Percentiles rank a stretch among this genome's conserved stretches.
Conservation (phyloP, 2,797 vertebrate genomes). For the Monodelphis domestica region DNA sequence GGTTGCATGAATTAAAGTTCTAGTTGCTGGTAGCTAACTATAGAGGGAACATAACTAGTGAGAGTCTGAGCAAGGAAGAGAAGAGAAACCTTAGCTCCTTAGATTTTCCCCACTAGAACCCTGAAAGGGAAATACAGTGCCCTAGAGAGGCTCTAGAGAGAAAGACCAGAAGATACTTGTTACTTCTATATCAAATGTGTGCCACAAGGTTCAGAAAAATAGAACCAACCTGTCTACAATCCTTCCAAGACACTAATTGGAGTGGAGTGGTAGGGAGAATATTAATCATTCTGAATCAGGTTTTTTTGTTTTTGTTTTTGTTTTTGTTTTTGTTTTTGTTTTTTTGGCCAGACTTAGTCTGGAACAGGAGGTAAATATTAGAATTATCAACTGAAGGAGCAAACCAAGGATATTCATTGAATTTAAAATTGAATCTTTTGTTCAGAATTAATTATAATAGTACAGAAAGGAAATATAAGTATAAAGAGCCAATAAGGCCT, state of each 20-base stretch:
- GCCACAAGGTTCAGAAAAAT: background rate
- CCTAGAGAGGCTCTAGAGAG: background rate
- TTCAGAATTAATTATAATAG: background rate
- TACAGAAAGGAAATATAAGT: background rate
- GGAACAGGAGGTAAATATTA: background rate
- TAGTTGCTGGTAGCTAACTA: background rate
- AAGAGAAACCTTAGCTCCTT: background rate
- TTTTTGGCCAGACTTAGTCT: background rate
- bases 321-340: too few relatives aligned
- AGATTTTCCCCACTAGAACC: background rate
- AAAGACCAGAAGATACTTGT: background rate
- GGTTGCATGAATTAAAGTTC: background rate
- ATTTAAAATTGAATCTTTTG: background rate
- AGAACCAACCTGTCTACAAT: too few relatives aligned
- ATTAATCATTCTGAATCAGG: background rate
- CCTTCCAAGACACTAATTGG: background rate
- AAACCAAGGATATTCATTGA: background rate
- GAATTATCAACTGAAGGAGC: background rate
- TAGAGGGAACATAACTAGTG: background rate
- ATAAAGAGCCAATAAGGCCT: background rate
- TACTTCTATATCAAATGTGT: background rate
- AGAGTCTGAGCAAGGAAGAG: background rate
- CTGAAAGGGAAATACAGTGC: background rate
- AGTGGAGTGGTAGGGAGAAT: background rate
- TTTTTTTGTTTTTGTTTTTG: too few relatives aligned